Base-by-base conservation (phyloP, 2,888 invertebrate genomes). In the Kuschelorhynchus macadamiae region DNA sequence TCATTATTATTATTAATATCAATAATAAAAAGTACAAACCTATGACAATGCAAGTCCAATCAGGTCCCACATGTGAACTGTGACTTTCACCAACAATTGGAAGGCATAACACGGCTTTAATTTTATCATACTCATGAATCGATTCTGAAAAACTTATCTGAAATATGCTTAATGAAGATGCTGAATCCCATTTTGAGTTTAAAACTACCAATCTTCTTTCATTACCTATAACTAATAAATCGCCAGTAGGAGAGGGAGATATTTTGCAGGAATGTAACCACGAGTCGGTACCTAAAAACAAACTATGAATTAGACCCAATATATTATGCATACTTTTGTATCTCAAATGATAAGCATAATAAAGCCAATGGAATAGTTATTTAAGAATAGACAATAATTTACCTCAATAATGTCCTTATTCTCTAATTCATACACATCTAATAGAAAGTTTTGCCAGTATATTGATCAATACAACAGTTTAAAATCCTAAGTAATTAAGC, bases 21-120 rank as follows among this genome's bases (percentile, higher is more conserved):
- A n/a, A n/a, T n/a, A n/a, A n/a, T n/a, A n/a, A n/a, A 21, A 20
- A 17, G n/a, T 17, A 59, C 39, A 53, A 53, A 36, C 70, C 70
- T 63, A 96, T 88, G 67, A 92, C 89, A 67, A 97, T 88, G 80
- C 96, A 96, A 11, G 95, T 96, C 97, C 97, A 98, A 81, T 98
- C 97, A 20, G 94, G 90, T 4, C 90, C 90, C 73, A 82, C 80
- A 71, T 81, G 80, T 25, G 81, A 81, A 73, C 79, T 82, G 60
- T 81, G 80, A 62, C 60, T 69, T 25, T 76, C 79, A 68, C 81
- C 80, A 41, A 83, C 83, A 70, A 88, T 82, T 1, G 87, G 87
- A 59, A 87, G 72, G 71, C 86, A 87, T 39, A 85, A 68, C 1
- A 87, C 73, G 0, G 85, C 80, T 30, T 84, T 86, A 46, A 88